Percentiles rank a stretch among this genome's conserved stretches.
phyloP scores from a whole-genome alignment of 2,888 invertebrate species.

The Volucella inanis region DNA sequence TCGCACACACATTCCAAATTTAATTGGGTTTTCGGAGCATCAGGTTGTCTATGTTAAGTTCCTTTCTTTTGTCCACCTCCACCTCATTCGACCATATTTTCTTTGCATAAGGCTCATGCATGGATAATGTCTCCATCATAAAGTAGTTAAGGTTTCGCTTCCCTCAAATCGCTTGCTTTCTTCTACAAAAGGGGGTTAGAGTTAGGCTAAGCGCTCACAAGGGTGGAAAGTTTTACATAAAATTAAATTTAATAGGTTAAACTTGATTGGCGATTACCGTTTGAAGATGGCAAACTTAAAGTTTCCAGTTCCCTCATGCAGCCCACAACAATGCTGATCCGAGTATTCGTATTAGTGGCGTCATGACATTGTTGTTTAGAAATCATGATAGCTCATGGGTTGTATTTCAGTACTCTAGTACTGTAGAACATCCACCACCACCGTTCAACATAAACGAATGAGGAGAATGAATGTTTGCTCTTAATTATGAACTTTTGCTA shows the following conservation, averaged over 20 bases:
- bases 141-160: constrained; percentile 68
- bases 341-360: constrained; percentile 5
- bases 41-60: constrained; percentile 66
- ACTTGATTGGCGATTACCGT: constrained; percentile 72
- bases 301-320: neutral
- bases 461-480: constrained; percentile 54
- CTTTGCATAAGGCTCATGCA: constrained; percentile 51
- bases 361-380: constrained; percentile 19
- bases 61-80: neutral
- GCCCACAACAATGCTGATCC: constrained; percentile 51
- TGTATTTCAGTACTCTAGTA: neutral
- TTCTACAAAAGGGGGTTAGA: constrained; percentile 32
- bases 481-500: constrained; percentile 52
- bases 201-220: constrained; percentile 12
- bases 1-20: constrained; percentile 70
- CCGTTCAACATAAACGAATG: constrained; percentile 40
- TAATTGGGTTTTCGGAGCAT: constrained; percentile 74
- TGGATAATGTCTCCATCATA: constrained; percentile 72
- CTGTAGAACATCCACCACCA: constrained; percentile 7
- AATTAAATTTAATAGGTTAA: constrained; percentile 63
- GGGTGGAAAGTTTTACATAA: constrained; percentile 46
- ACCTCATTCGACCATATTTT: constrained; percentile 30
- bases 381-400: neutral
- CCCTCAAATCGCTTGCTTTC: constrained; percentile 61
- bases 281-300: constrained; percentile 41